Evolutionary conservation across 2,888 invertebrate genomes (phyloP).

Genomic region (Tenodera sinensis): DNA sequence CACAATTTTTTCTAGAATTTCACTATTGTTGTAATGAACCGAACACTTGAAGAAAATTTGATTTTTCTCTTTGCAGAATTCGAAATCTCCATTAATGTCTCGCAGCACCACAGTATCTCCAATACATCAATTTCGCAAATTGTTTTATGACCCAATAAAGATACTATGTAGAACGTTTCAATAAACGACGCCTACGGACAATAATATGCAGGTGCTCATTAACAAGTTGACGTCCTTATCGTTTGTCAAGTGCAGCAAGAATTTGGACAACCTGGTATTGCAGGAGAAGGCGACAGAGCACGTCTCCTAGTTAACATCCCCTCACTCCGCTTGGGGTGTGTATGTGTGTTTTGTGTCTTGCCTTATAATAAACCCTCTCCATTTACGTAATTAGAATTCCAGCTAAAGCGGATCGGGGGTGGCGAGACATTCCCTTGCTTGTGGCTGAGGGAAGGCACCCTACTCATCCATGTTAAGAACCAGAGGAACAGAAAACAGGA

Average conservation of each 20-base stretch:
- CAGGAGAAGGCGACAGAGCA: neutral
- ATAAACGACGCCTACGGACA: neutral
- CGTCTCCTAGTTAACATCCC: neutral
- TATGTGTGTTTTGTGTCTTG: slow-evolving; percentile 13
- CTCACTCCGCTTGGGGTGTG: neutral
- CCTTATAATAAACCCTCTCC: slow-evolving; percentile 29
- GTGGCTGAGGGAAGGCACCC: too few relatives aligned
- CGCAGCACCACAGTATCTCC: too few relatives aligned
- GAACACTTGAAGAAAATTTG: too few relatives aligned
- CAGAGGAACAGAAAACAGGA: neutral
- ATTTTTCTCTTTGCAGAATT: too few relatives aligned
- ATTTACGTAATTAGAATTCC: slow-evolving; percentile 32
- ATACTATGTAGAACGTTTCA: neutral
- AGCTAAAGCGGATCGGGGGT: neutral
- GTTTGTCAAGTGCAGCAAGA: neutral
- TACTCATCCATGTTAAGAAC: neutral
- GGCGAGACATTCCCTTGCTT: neutral
- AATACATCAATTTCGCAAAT: too few relatives aligned
- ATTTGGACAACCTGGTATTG: neutral
- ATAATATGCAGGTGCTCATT: too few relatives aligned
- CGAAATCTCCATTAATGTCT: too few relatives aligned
- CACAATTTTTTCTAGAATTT: too few relatives aligned
- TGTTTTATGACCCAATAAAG: neutral
- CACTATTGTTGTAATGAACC: too few relatives aligned
- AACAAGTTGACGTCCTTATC: neutral